Evolutionary conservation across 2,797 vertebrate genomes (phyloP).

Genomic region (Pseudomugil gertrudae): DNA sequence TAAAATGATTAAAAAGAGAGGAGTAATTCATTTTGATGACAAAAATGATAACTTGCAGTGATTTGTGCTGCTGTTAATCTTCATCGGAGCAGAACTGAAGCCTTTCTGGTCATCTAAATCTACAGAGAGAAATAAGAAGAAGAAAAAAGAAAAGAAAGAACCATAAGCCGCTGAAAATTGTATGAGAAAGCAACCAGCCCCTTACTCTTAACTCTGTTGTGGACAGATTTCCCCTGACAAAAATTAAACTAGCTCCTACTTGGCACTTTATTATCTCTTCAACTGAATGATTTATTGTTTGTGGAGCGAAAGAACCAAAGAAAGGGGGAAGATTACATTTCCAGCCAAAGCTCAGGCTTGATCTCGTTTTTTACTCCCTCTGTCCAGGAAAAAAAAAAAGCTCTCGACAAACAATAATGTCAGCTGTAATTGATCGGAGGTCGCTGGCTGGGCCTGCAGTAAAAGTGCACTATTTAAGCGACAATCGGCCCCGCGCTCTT

Average conservation of each 20-base stretch:
- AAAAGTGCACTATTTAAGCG: conserved; percentile 88
- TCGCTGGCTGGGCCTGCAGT: conserved; percentile 83
- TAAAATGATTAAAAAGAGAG: conserved; percentile 70
- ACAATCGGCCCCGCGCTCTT: conserved; percentile 86
- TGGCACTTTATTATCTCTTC: conserved; percentile 91
- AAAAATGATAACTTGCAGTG: conserved; percentile 69
- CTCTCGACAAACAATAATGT: conserved; percentile 87
- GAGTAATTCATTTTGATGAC: conserved; percentile 72
- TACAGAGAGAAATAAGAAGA: conserved; percentile 56
- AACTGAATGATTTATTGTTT: conserved; percentile 92
- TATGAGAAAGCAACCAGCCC: conserved; percentile 57
- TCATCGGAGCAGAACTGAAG: conserved; percentile 62
- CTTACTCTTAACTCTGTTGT: conserved; percentile 75
- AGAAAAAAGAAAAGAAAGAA: conserved; percentile 54
- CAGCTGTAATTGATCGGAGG: conserved; percentile 85
- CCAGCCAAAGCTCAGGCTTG: conserved; percentile 79
- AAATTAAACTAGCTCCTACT: conserved; percentile 89
- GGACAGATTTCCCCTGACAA: conserved; percentile 88
- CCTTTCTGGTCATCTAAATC: conserved; percentile 54
- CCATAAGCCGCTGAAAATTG: conserved; percentile 69
- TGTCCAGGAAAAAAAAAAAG: conserved; percentile 77
- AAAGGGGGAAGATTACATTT: conserved; percentile 88
- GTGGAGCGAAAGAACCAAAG: conserved; percentile 85
- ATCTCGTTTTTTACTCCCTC: conserved; percentile 77
- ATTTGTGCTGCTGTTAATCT: conserved; percentile 73